Percentiles rank a stretch among this genome's conserved stretches.
Conservation (phyloP, 2,888 invertebrate genomes). For the Molorchus minor region DNA sequence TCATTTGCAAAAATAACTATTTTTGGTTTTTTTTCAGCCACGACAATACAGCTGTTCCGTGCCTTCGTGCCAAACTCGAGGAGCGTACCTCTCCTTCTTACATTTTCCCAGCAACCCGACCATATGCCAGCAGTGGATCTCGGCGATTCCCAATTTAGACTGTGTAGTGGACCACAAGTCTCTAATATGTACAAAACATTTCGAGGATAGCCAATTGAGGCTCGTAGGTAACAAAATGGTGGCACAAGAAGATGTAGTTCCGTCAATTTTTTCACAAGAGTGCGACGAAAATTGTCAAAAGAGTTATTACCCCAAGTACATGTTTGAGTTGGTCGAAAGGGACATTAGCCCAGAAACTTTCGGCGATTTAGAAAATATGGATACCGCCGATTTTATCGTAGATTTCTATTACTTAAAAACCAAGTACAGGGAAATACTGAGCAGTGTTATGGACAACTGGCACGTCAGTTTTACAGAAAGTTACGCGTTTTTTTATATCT, state of each 20-base stretch:
- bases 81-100: conserved; percentile 21
- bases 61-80: conserved; percentile 25
- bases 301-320: conserved; percentile 31
- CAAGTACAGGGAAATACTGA: conserved; percentile 14
- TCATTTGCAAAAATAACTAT: no score
- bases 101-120: conserved; percentile 23
- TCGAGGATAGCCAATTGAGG: conserved; percentile 4
- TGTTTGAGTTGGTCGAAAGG: conserved; percentile 30
- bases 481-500: conserved; percentile 26
- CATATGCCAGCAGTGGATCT: conserved; percentile 29
- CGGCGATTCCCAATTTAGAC: conserved; percentile 34
- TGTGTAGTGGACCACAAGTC: conserved; percentile 27
- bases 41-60: conserved; percentile 30
- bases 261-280: conserved; percentile 8
- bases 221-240: neutral
- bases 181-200: conserved; percentile 31
- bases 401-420: conserved; percentile 22
- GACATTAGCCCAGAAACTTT: conserved; percentile 28
- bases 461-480: conserved; percentile 23
- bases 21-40: conserved; percentile 20
- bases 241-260: neutral
- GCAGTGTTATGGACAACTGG: conserved; percentile 20
- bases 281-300: neutral
- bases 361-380: conserved; percentile 18
- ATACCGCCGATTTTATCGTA: conserved; percentile 24